A percentile compares a stretch with the other conserved stretches of the same genome.
These are phyloP conservation scores for Damaliscus lunatus DNA, from an alignment of 2,113 vertebrate species.

Conservation along the genomic window DNA sequence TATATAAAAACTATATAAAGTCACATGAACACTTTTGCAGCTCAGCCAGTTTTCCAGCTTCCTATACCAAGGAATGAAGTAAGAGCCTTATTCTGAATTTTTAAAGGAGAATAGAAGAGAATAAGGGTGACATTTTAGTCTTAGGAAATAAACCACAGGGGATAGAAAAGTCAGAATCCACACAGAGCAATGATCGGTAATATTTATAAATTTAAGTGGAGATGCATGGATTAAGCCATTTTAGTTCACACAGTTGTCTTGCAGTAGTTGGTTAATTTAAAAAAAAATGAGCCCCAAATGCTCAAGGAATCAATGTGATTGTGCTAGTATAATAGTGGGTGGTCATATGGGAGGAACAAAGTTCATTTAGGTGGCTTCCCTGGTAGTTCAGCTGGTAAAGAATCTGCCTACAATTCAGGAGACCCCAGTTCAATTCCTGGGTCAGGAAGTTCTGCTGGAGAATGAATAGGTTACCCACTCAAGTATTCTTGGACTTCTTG, in stretches of 20 bases:
- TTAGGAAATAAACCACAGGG: not conserved
- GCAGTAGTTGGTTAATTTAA: not conserved
- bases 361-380: not conserved
- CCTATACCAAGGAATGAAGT: not conserved
- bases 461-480: not conserved
- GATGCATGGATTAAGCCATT: not conserved
- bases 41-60: not conserved
- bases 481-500: not conserved
- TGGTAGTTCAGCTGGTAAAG: not conserved
- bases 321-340: not conserved
- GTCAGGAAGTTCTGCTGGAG: not conserved
- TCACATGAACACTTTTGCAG: not conserved
- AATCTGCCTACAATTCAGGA: not conserved
- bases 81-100: not conserved
- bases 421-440: not conserved
- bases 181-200: not conserved
- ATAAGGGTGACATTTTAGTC: not conserved
- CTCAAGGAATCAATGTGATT: not conserved
- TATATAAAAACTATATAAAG: not conserved
- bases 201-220: not conserved
- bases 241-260: not conserved
- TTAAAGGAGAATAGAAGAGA: not conserved
- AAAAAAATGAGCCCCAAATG: fast-evolving
- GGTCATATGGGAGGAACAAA: not conserved
- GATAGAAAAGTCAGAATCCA: not conserved